Evolutionary conservation across 2,797 vertebrate genomes (phyloP).

Genomic region (Ambastaia sidthimunki): DNA sequence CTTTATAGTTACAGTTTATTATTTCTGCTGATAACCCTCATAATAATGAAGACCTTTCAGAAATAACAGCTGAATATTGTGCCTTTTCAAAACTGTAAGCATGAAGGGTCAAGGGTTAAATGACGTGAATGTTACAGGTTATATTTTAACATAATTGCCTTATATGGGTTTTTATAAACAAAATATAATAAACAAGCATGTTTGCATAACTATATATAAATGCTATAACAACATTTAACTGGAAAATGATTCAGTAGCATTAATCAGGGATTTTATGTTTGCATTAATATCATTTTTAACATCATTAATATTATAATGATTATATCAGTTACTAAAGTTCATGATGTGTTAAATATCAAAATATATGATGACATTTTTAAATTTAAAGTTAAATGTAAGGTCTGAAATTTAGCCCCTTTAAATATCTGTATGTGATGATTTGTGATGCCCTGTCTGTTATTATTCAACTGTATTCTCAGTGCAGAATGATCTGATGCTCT

Average conservation of each 20-base stretch:
- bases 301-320: slow-evolving; percentile 14
- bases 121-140: slow-evolving; percentile 62
- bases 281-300: slow-evolving; percentile 7
- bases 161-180: neutral
- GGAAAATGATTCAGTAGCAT: slow-evolving; percentile 55
- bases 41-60: slow-evolving; percentile 37
- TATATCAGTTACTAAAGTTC: too few relatives aligned
- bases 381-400: too few relatives aligned
- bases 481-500: slow-evolving; percentile 38
- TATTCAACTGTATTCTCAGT: neutral
- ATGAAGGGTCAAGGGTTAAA: slow-evolving; percentile 68
- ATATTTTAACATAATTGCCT: too few relatives aligned
- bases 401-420: neutral
- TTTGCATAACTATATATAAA: slow-evolving; percentile 44
- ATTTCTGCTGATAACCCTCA: slow-evolving; percentile 68
- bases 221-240: slow-evolving; percentile 60
- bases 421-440: neutral
- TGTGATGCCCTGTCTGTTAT: neutral
- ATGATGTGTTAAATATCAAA: too few relatives aligned
- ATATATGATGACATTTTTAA: too few relatives aligned
- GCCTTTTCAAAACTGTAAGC: slow-evolving; percentile 5
- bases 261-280: slow-evolving; percentile 64
- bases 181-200: slow-evolving; percentile 17
- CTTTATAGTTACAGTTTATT: slow-evolving; percentile 3
- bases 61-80: neutral